phyloP scores from a whole-genome alignment of 2,797 vertebrate species.

The Tapirus indicus region DNA sequence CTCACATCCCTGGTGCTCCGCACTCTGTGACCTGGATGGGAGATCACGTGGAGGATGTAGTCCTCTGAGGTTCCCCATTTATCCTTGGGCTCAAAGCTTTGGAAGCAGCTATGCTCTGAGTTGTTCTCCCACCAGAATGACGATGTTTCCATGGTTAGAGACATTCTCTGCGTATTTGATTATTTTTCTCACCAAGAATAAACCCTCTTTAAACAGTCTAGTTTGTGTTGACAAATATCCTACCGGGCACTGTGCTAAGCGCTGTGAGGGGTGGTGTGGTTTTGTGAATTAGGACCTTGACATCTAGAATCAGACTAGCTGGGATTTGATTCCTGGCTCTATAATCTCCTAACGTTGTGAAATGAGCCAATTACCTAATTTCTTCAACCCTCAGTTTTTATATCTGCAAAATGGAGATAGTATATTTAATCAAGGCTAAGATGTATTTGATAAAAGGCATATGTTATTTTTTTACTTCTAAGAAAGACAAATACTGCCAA shows the following conservation, averaged over 20 bases:
- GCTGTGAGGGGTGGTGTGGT: neutral
- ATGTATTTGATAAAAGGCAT: neutral
- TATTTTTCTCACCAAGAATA: neutral
- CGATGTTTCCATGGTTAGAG: neutral
- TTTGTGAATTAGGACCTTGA: neutral
- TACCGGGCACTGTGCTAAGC: neutral
- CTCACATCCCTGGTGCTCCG: neutral
- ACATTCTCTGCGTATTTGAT: neutral
- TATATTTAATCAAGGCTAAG: neutral
- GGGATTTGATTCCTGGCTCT: neutral
- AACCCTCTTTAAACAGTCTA: neutral
- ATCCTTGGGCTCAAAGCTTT: neutral
- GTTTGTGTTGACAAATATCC: neutral
- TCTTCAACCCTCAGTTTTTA: neutral
- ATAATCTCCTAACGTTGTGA: neutral
- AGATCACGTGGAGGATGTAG: rapidly evolving
- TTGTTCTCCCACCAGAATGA: neutral
- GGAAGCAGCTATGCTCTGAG: neutral
- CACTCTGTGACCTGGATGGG: neutral
- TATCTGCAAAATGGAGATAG: neutral
- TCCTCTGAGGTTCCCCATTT: neutral
- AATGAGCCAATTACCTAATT: neutral
- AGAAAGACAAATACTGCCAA: neutral
- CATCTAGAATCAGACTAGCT: neutral
- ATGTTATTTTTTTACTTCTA: neutral